phyloP scores from a whole-genome alignment of 2,797 vertebrate genomes.

The Sphenodon punctatus region DNA sequence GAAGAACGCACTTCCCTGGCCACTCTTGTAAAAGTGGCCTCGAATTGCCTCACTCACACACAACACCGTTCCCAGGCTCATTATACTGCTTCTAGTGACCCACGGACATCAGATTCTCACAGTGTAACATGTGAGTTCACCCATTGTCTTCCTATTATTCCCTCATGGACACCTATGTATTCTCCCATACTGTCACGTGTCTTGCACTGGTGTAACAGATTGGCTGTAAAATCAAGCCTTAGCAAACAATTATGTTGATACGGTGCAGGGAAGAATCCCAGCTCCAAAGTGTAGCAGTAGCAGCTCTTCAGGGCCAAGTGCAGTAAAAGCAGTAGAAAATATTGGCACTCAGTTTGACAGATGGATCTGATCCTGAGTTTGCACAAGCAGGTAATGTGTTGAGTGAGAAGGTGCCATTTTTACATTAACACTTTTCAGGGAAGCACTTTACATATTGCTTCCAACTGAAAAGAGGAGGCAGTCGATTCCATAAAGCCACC shows the following conservation, averaged over 20 bases:
- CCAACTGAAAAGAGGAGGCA: background rate
- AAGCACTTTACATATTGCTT: background rate
- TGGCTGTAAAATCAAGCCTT: background rate
- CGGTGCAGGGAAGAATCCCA: background rate
- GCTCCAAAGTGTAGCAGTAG: background rate
- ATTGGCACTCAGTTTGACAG: background rate
- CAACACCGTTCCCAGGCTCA: too few relatives aligned
- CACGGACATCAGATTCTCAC: too few relatives aligned
- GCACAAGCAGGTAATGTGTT: background rate
- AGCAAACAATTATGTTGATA: background rate
- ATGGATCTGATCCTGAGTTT: background rate
- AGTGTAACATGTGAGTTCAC: too few relatives aligned
- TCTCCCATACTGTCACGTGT: accelerated
- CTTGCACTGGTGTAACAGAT: accelerated
- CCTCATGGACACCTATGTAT: background rate
- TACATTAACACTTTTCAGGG: accelerated
- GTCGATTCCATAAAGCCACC: accelerated
- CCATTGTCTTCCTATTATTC: accelerated
- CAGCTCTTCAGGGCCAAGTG: background rate
- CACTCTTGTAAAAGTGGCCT: too few relatives aligned
- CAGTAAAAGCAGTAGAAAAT: background rate
- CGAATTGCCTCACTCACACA: too few relatives aligned
- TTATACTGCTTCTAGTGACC: too few relatives aligned
- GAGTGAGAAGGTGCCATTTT: background rate
- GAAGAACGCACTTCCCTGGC: too few relatives aligned